These are phyloP conservation scores for Rutpela maculata DNA, from an alignment of 2,888 invertebrate species.

Conservation along the genomic window DNA sequence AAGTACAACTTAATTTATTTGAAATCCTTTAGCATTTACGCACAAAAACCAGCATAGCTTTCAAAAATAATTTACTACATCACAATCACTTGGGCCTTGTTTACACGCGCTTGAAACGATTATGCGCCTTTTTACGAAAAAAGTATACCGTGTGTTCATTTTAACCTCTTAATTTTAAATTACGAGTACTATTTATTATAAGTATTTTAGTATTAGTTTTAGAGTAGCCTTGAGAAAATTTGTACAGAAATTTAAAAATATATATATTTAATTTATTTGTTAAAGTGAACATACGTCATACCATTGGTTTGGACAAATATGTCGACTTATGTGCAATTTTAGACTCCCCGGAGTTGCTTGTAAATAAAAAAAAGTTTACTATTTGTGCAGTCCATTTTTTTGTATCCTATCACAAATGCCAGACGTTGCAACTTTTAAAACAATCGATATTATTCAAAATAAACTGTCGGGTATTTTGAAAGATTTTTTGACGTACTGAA, in stretches of 20 bases:
- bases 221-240: constrained; percentile 16
- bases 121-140: too few species aligned
- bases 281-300: constrained; percentile 29
- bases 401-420: not conserved
- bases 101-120: not conserved
- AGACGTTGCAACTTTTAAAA: not conserved
- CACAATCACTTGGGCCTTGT: not conserved
- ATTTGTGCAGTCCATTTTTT: constrained; percentile 36
- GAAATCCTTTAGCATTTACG: not conserved
- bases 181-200: constrained; percentile 26
- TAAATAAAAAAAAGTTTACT: constrained; percentile 49
- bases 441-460: not conserved
- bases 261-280: constrained; percentile 25
- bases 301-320: constrained; percentile 33
- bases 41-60: not conserved
- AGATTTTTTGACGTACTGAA: not conserved
- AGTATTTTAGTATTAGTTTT: constrained; percentile 17
- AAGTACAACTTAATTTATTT: not conserved
- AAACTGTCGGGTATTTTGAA: not conserved
- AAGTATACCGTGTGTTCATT: constrained; percentile 4
- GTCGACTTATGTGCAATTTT: constrained; percentile 50
- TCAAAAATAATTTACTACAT: not conserved
- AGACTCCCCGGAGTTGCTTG: constrained; percentile 32
- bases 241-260: constrained; percentile 34
- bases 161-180: constrained; percentile 20